These are phyloP conservation scores for Numenius arquata DNA, from an alignment of 2,113 vertebrate species.

Conservation along the genomic window DNA sequence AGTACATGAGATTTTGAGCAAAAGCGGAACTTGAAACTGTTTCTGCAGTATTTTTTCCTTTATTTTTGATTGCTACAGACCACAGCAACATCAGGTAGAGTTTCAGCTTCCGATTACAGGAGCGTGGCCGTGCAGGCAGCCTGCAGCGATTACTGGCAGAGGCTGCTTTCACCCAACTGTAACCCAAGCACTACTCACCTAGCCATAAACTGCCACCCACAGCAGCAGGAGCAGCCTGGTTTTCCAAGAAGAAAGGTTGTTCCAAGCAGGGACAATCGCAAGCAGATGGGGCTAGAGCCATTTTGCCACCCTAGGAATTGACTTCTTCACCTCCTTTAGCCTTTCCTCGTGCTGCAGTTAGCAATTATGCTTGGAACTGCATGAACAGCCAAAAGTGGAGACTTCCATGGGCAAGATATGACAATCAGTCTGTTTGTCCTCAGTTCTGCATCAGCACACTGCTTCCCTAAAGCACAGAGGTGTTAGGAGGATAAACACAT, in stretches of 20 bases:
- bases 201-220: background rate
- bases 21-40: background rate
- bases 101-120: background rate
- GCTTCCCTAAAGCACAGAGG: background rate
- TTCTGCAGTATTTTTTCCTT: background rate
- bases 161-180: too few relatives aligned
- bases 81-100: background rate
- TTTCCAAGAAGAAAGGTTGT: background rate
- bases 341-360: background rate
- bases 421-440: background rate
- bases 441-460: background rate
- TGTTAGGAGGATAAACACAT: background rate
- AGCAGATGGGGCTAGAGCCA: background rate
- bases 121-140: background rate
- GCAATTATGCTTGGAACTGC: background rate
- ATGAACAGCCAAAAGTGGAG: background rate
- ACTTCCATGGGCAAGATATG: background rate
- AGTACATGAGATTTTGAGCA: background rate
- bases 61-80: background rate
- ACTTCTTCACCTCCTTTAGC: too few relatives aligned
- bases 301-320: background rate
- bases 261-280: background rate
- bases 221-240: background rate
- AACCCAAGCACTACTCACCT: background rate
- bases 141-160: accelerated